phyloP scores from a whole-genome alignment of 2,888 invertebrate genomes.

The Drosophila tripunctata region DNA sequence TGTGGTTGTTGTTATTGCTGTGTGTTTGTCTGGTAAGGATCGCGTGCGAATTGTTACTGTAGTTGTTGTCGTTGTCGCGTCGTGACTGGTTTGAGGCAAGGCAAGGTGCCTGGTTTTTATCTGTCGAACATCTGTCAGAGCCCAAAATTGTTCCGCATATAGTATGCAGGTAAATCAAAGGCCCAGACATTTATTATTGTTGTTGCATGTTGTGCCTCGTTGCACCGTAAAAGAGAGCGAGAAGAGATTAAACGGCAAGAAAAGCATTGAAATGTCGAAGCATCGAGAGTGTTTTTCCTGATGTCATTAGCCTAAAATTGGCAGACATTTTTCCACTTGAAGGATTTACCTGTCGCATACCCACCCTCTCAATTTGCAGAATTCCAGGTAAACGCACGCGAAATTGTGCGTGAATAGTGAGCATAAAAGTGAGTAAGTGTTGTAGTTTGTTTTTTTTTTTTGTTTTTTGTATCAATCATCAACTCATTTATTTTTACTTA shows the following conservation, averaged over 20 bases:
- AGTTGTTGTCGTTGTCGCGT: slow-evolving; percentile 42
- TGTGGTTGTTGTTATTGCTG: background rate
- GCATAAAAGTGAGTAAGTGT: slow-evolving; percentile 14
- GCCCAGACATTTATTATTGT: background rate
- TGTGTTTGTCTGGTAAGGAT: slow-evolving; percentile 30
- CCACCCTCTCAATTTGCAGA: background rate
- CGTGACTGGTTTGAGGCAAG: slow-evolving; percentile 64
- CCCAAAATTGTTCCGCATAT: slow-evolving; percentile 55
- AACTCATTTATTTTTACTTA: slow-evolving; percentile 74
- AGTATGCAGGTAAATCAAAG: slow-evolving; percentile 36
- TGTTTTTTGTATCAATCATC: slow-evolving; percentile 71
- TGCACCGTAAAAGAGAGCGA: slow-evolving; percentile 59
- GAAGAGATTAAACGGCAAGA: slow-evolving; percentile 23
- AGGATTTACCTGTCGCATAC: slow-evolving; percentile 38
- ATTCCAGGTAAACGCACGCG: slow-evolving; percentile 68
- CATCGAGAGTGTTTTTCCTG: slow-evolving; percentile 69
- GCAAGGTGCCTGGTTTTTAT: slow-evolving; percentile 68
- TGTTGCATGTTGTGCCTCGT: slow-evolving; percentile 60
- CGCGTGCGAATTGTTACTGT: slow-evolving; percentile 52
- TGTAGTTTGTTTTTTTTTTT: background rate
- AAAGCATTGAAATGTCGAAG: slow-evolving; percentile 4
- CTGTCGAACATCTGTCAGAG: slow-evolving; percentile 47
- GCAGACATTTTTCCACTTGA: slow-evolving; percentile 64
- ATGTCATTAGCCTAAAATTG: slow-evolving; percentile 77
- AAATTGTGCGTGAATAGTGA: slow-evolving; percentile 51